Evolutionary conservation across 2,113 vertebrate species (phyloP).

Genomic region (Eulacestoma nigropectus): DNA sequence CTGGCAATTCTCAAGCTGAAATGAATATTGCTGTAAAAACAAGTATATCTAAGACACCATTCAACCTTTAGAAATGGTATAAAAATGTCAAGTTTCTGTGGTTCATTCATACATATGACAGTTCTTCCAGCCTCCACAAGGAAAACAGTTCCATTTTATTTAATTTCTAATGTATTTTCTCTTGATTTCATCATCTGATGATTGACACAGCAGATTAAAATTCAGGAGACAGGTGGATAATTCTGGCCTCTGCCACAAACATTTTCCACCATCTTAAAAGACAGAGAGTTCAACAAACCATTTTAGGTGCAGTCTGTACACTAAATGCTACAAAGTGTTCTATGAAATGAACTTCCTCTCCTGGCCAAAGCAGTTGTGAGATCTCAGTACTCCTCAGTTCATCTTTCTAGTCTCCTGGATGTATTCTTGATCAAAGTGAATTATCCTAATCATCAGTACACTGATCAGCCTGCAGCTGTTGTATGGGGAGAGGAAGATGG

Average conservation of each 20-base stretch:
- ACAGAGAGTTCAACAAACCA: background rate
- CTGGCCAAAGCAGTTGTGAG: background rate
- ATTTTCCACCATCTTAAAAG: background rate
- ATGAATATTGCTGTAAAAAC: background rate
- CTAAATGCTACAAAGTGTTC: background rate
- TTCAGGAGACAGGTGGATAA: background rate
- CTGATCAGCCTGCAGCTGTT: background rate
- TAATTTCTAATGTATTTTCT: background rate
- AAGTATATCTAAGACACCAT: background rate
- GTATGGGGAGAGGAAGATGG: background rate
- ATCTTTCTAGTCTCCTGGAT: background rate
- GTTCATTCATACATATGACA: background rate
- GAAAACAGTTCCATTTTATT: background rate
- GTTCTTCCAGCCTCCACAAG: background rate
- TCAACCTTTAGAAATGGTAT: background rate
- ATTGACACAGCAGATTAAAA: background rate
- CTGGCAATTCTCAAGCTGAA: background rate
- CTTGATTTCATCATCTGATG: background rate
- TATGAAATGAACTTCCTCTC: background rate
- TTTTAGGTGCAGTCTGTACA: background rate
- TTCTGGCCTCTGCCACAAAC: background rate
- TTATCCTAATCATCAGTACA: background rate
- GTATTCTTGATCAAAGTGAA: background rate
- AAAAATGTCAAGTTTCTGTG: background rate
- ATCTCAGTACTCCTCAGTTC: background rate